Base-by-base conservation (phyloP, 1,140 invertebrate genomes). In the Dendroctonus valens region DNA sequence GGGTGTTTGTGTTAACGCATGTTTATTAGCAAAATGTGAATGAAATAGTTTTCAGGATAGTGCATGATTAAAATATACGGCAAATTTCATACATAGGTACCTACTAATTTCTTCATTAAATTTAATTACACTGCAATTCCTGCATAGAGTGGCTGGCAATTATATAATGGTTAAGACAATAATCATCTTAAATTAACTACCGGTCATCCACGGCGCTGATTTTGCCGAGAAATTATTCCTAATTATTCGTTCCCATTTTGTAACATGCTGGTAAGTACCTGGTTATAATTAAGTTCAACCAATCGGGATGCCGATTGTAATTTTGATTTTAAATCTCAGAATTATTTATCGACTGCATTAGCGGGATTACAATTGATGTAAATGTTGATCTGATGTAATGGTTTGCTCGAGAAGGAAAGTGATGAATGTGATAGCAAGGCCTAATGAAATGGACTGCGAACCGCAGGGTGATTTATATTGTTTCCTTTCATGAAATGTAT, bases 241-340 rank as follows among this genome's bases (percentile, higher is more conserved):
- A 52, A 52, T 52, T 52, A 37, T 26, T n/a, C 50, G 15, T 14
- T 52, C n/a, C n/a, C 50, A 52, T 52, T 52, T n/a, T 52, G 50
- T 52, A 37, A 26, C 50, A 15, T 52, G 14, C 14, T n/a, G 11
- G 11, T 48, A 48, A 48, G 46, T 8, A 37, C n/a, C n/a, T n/a
- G n/a, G 50, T 26, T 15, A n/a, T 26, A 52, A 52, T 52, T 52
- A 52, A 52, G 14, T 52, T 52, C 50, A 52, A 26, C 50, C 5
- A 52, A 52, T 52, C 12, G 50, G 14, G 12, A 12, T n/a, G 50
- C n/a, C 50, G 11, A 11, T 11, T 14, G 11, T 48, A 14, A 48
- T 26, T 52, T 52, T 52, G 50, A 52, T 52, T 52, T 52, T 52
- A 52, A 52, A 15, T 52, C 12, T 52, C 12, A 52, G 14, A 52